Conservation (phyloP, 92 coral and sea anemone species). For the Epizoanthus illoricatus region DNA sequence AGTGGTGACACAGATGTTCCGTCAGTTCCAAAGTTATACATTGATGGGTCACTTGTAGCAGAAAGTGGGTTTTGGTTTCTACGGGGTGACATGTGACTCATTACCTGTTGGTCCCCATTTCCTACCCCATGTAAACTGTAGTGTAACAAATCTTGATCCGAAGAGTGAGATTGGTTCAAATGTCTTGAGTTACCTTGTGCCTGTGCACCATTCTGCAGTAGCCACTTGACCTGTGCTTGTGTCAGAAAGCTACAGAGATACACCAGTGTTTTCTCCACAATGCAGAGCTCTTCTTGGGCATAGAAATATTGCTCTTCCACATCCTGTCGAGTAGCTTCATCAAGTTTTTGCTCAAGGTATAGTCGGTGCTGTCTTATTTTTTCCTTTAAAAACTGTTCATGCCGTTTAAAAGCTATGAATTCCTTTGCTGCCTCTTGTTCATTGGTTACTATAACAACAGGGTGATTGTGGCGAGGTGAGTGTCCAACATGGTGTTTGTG, state of each 20-base stretch:
- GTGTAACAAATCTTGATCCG: not conserved
- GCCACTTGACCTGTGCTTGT: constrained; percentile 54
- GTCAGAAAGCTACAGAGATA: constrained; percentile 59
- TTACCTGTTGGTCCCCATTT: not conserved
- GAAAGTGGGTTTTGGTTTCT: not conserved
- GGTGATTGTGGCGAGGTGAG: not conserved
- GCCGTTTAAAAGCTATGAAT: constrained; percentile 47
- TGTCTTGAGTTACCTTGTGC: not conserved
- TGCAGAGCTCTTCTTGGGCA: constrained; percentile 78
- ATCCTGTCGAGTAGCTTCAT: constrained; percentile 67
- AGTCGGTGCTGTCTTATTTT: constrained; percentile 67
- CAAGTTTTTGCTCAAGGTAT: constrained; percentile 75
- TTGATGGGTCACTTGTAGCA: not conserved
- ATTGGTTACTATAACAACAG: constrained; percentile 19
- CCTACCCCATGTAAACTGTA: not conserved
- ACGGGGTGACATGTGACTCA: not conserved
- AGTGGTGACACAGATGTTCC: not conserved
- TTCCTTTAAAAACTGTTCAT: constrained; percentile 69
- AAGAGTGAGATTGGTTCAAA: not conserved
- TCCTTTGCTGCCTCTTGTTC: constrained; percentile 47
- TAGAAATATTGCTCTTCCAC: constrained; percentile 84
- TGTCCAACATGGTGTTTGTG: not conserved
- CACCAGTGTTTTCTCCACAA: constrained; percentile 65
- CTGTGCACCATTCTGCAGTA: constrained; percentile 39
- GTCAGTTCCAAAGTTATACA: not conserved